Evolutionary conservation across 2,113 vertebrate species (phyloP).

Genomic region (Numida meleagris): DNA sequence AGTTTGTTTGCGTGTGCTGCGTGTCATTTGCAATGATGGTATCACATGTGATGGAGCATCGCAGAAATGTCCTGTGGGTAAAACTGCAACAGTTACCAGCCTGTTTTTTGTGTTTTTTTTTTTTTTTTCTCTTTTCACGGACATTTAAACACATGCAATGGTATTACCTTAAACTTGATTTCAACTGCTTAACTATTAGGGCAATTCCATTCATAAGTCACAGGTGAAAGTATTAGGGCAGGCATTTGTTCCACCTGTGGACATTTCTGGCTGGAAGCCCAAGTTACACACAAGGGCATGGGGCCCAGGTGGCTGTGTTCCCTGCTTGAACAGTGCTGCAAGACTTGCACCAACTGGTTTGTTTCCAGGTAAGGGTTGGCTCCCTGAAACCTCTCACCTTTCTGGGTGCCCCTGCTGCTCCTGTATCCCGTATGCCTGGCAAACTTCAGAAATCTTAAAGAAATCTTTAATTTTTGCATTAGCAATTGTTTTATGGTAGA

Average conservation of each 20-base stretch:
- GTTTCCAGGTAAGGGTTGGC: neutral
- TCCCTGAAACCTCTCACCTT: neutral
- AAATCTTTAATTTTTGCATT: neutral
- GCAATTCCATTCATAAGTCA: slow-evolving; percentile 51
- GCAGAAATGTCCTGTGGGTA: slow-evolving; percentile 30
- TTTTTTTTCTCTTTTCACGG: slow-evolving; percentile 58
- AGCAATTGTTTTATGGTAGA: neutral
- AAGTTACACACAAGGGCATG: neutral
- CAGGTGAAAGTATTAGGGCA: slow-evolving; percentile 31
- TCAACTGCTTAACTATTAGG: slow-evolving; percentile 52
- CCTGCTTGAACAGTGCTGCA: neutral
- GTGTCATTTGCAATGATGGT: slow-evolving; percentile 23
- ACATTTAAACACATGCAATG: slow-evolving; percentile 46
- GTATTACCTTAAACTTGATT: slow-evolving; percentile 54
- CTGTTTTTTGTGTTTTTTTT: neutral
- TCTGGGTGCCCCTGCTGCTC: neutral
- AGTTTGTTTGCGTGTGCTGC: slow-evolving; percentile 23
- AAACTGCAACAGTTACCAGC: slow-evolving; percentile 49
- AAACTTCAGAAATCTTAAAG: neutral
- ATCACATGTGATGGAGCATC: slow-evolving; percentile 30
- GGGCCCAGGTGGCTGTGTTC: neutral
- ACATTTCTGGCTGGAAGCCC: slow-evolving; percentile 44
- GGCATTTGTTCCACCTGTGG: slow-evolving; percentile 21
- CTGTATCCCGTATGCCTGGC: neutral
- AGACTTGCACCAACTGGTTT: neutral